Conservation (phyloP, 2,113 vertebrate species). For the Pseudorectes ferrugineus region DNA sequence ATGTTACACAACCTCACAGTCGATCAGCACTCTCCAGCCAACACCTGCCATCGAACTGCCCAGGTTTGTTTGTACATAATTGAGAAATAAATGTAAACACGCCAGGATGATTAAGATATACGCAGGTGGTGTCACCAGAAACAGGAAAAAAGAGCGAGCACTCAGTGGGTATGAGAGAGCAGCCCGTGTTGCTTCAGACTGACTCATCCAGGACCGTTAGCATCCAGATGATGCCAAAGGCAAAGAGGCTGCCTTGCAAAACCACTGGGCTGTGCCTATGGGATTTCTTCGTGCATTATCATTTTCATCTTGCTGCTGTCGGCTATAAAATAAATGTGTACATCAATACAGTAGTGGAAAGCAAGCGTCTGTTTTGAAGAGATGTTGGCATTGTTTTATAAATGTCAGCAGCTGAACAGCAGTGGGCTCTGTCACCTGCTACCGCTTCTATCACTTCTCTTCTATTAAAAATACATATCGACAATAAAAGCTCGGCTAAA, state of each 20-base stretch:
- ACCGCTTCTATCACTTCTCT: neutral
- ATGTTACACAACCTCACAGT: neutral
- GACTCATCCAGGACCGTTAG: slow-evolving; percentile 57
- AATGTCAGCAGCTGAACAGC: slow-evolving; percentile 33
- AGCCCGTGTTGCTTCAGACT: slow-evolving; percentile 4
- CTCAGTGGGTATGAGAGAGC: neutral
- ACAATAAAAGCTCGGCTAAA: slow-evolving; percentile 13
- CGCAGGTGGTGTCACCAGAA: slow-evolving; percentile 62
- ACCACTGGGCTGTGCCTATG: slow-evolving; percentile 31
- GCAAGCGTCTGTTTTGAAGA: slow-evolving; percentile 51
- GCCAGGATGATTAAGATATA: slow-evolving; percentile 48
- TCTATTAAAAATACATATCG: slow-evolving; percentile 50
- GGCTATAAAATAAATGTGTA: slow-evolving; percentile 53
- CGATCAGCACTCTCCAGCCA: neutral
- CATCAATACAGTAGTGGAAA: slow-evolving; percentile 31
- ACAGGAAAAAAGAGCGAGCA: neutral
- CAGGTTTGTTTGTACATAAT: slow-evolving; percentile 43
- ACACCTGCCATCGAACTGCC: neutral
- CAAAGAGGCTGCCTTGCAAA: slow-evolving; percentile 67
- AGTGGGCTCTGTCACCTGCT: neutral
- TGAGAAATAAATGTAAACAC: slow-evolving; percentile 43
- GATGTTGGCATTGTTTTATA: slow-evolving; percentile 24
- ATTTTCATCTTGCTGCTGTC: slow-evolving; percentile 62
- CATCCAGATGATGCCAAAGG: slow-evolving; percentile 57
- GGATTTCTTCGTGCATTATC: slow-evolving; percentile 66